Percentiles rank a stretch among this genome's conserved stretches.
Conservation (phyloP, 2,888 invertebrate genomes). For the Ectemnius lituratus region DNA sequence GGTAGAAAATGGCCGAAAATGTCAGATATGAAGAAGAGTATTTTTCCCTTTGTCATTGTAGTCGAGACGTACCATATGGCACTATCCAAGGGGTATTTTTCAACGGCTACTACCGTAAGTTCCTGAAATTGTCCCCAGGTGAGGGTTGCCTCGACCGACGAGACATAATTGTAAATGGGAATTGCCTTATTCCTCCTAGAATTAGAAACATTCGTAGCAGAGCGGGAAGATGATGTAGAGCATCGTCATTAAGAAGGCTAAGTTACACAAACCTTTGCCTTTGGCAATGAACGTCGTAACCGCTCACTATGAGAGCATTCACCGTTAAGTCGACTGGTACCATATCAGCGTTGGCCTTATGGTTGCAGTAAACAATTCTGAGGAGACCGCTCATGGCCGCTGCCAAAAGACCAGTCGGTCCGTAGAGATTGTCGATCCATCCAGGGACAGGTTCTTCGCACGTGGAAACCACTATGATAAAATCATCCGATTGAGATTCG, state of each 20-base stretch:
- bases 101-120: conserved; percentile 79
- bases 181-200: conserved; percentile 69
- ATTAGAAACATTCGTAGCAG: too few relatives aligned
- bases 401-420: conserved; percentile 84
- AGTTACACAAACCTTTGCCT: conserved; percentile 60
- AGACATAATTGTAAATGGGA: conserved; percentile 91
- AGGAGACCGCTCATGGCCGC: conserved; percentile 84
- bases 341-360: conserved; percentile 83
- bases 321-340: conserved; percentile 87
- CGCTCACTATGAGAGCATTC: conserved; percentile 84
- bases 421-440: conserved; percentile 90
- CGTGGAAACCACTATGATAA: conserved; percentile 80
- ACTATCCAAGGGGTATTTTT: conserved; percentile 79
- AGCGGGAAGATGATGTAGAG: neutral
- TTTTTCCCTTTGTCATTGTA: conserved; percentile 79
- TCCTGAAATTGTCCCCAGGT: conserved; percentile 87
- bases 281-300: conserved; percentile 79
- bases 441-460: conserved; percentile 83
- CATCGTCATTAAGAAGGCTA: neutral
- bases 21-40: conserved; percentile 80
- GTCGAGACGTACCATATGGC: conserved; percentile 81
- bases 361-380: conserved; percentile 83
- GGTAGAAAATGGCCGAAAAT: conserved; percentile 86
- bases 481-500: conserved; percentile 39
- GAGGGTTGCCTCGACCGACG: conserved; percentile 88